Evolutionary conservation across 2,113 vertebrate genomes (phyloP).

Genomic region (Balaeniceps rex): DNA sequence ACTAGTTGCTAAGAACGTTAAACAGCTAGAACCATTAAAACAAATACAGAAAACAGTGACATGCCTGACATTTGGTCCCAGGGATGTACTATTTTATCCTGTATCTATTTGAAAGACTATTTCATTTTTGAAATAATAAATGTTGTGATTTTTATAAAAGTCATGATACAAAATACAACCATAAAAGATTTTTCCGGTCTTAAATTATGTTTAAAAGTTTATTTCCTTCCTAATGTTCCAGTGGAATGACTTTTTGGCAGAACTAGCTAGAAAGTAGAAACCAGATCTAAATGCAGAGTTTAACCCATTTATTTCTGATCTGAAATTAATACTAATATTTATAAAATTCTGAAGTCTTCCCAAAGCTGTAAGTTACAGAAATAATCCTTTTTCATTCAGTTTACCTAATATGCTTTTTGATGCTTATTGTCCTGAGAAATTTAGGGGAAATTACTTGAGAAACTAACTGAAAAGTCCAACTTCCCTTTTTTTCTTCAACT

Average conservation of each 20-base stretch:
- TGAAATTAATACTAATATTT: background rate
- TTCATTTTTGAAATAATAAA: background rate
- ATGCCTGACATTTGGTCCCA: background rate
- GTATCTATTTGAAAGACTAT: background rate
- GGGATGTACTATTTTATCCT: background rate
- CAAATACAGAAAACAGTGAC: background rate
- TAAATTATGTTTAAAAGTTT: conserved; percentile 53
- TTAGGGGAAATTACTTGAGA: background rate
- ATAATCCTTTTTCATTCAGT: background rate
- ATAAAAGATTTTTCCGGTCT: conserved; percentile 31
- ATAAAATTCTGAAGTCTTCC: background rate
- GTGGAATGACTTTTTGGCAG: conserved; percentile 45
- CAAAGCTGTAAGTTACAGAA: background rate
- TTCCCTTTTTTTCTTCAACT: background rate
- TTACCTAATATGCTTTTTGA: background rate
- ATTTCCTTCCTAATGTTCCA: conserved; percentile 63
- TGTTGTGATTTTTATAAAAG: background rate
- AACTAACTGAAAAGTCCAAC: background rate
- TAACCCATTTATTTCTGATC: conserved; percentile 24
- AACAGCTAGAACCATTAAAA: background rate
- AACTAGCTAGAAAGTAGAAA: conserved; percentile 12
- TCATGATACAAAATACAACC: background rate
- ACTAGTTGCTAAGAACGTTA: background rate
- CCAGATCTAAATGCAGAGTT: background rate
- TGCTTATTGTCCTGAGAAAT: background rate